phyloP scores from a whole-genome alignment of 2,888 invertebrate genomes.

The Acheta domesticus region DNA sequence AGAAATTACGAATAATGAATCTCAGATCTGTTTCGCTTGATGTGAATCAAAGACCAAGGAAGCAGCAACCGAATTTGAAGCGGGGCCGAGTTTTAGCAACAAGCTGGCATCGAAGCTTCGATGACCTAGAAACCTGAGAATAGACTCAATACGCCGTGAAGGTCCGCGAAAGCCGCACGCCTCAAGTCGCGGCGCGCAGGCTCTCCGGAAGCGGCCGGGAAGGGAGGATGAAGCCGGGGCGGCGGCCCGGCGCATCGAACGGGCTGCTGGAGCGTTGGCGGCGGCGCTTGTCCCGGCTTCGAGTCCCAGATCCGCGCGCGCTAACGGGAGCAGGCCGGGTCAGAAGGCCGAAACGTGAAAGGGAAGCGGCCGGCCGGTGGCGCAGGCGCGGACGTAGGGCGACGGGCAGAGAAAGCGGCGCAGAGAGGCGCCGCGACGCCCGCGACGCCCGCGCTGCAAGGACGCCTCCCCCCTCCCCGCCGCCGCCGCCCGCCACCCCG shows the following conservation, averaged over 20 bases:
- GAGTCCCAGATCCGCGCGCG: background rate
- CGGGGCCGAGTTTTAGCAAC: no score
- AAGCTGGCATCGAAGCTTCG: no score
- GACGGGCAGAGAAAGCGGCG: constrained; percentile 80
- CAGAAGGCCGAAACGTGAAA: background rate
- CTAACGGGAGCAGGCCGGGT: constrained; percentile 7
- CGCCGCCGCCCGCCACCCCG: no score
- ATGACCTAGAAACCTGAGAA: no score
- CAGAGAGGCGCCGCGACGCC: constrained; percentile 76
- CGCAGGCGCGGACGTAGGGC: constrained; percentile 76
- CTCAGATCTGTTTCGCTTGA: no score
- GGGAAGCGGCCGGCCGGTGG: constrained; percentile 43
- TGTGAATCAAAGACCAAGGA: no score
- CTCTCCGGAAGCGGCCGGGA: background rate
- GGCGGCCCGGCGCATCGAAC: background rate
- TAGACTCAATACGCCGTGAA: no score
- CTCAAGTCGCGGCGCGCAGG: no score
- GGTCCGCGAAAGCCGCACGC: no score
- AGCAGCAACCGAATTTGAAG: no score
- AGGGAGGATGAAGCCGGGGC: background rate
- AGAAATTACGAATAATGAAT: no score
- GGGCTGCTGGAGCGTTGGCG: background rate
- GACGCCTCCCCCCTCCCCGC: no score
- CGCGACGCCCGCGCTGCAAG: constrained; percentile 73
- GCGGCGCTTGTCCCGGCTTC: background rate